Evolutionary conservation across 1,140 invertebrate species (phyloP).

Genomic region (Laupala kohalensis): DNA sequence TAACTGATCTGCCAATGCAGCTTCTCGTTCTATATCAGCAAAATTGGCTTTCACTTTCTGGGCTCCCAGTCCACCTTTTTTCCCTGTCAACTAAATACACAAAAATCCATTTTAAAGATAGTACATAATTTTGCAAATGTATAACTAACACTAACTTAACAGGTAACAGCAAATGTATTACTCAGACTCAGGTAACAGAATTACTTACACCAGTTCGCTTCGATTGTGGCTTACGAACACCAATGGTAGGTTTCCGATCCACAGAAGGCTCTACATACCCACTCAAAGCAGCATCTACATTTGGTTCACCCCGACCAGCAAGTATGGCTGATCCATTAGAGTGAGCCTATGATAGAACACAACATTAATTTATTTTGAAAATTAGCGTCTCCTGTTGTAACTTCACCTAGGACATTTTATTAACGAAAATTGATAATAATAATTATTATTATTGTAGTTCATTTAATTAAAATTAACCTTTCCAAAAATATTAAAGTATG

Average conservation of each 20-base stretch:
- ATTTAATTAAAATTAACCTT: no score
- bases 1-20: slow-evolving; percentile 63
- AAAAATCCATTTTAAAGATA: slow-evolving; percentile 4
- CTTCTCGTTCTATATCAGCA: slow-evolving; percentile 85
- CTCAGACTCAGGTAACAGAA: not conserved
- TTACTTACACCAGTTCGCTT: slow-evolving; percentile 47
- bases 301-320: slow-evolving; percentile 26
- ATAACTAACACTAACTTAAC: not conserved
- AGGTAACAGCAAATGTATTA: not conserved
- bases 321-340: not conserved
- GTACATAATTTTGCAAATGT: not conserved
- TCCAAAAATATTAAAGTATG: no score
- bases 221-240: slow-evolving; percentile 44
- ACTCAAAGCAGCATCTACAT: slow-evolving; percentile 31
- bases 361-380: no score
- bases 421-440: no score
- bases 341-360: no score
- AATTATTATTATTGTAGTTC: no score
- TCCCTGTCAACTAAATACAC: slow-evolving; percentile 56
- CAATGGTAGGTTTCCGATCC: slow-evolving; percentile 57
- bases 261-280: slow-evolving; percentile 7
- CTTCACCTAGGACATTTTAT: no score
- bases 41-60: slow-evolving; percentile 91
- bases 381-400: no score
- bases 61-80: slow-evolving; percentile 87